These are phyloP conservation scores for Chaetops frenatus DNA, from an alignment of 2,113 vertebrate genomes.

Conservation along the genomic window DNA sequence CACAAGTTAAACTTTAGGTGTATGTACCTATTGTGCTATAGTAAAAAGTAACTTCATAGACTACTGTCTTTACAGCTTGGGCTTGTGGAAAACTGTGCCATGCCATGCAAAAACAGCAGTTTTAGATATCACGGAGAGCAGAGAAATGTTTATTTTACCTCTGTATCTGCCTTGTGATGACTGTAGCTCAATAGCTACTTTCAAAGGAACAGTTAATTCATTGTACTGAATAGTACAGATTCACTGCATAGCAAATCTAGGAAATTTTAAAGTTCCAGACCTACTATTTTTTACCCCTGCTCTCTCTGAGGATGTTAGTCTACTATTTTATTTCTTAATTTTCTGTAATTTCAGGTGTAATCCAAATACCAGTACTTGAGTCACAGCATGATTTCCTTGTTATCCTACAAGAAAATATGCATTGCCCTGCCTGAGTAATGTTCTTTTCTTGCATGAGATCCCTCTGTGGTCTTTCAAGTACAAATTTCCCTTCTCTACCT, in stretches of 20 bases:
- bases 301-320: background rate
- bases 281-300: background rate
- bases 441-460: background rate
- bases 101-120: background rate
- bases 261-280: background rate
- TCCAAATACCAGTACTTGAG: background rate
- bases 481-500: background rate
- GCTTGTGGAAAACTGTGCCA: background rate
- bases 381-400: background rate
- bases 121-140: background rate
- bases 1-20: slow-evolving; percentile 43
- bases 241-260: background rate
- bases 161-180: slow-evolving; percentile 19
- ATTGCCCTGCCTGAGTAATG: background rate
- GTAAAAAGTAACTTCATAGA: slow-evolving; percentile 49
- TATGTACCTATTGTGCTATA: slow-evolving; percentile 11
- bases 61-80: background rate
- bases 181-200: slow-evolving; percentile 19
- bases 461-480: rapidly evolving
- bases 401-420: background rate
- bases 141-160: slow-evolving; percentile 26
- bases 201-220: slow-evolving; percentile 16
- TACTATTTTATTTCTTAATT: background rate
- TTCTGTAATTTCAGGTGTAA: background rate
- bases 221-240: background rate